These are phyloP conservation scores for Aleiodes alternator DNA, from an alignment of 2,888 invertebrate genomes.

Conservation along the genomic window DNA sequence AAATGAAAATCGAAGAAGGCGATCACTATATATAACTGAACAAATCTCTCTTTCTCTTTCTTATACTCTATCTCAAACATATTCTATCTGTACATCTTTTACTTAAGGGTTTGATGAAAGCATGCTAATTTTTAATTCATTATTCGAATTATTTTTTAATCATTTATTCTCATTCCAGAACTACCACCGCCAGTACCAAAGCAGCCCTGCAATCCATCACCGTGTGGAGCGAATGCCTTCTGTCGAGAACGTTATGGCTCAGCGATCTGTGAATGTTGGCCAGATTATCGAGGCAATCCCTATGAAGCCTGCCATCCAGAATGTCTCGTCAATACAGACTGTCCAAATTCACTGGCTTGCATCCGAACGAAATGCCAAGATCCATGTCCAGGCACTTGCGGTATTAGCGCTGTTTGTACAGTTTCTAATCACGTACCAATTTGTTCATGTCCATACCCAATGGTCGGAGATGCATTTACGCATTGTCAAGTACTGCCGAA, in stretches of 20 bases:
- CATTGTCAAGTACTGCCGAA: slow-evolving; percentile 75
- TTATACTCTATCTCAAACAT: background rate
- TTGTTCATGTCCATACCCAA: slow-evolving; percentile 82
- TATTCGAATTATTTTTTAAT: background rate
- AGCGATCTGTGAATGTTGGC: slow-evolving; percentile 83
- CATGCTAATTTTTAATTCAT: background rate
- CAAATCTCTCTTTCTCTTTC: background rate
- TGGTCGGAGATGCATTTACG: slow-evolving; percentile 87
- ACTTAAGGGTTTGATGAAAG: background rate
- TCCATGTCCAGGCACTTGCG: slow-evolving; percentile 87
- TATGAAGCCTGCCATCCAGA: slow-evolving; percentile 81
- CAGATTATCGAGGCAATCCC: slow-evolving; percentile 82
- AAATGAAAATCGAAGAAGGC: background rate
- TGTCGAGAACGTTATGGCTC: slow-evolving; percentile 82
- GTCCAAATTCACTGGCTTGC: slow-evolving; percentile 81
- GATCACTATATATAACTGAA: too few species aligned
- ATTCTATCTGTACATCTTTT: background rate
- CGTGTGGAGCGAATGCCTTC: slow-evolving; percentile 82
- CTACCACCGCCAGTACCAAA: slow-evolving; percentile 53
- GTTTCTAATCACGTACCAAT: slow-evolving; percentile 85
- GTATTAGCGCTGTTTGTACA: slow-evolving; percentile 83
- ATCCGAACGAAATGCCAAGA: slow-evolving; percentile 83
- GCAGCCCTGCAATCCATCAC: slow-evolving; percentile 80
- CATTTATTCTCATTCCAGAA: slow-evolving; percentile 42
- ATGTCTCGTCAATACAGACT: slow-evolving; percentile 85